Evolutionary conservation across 2,113 vertebrate genomes (phyloP).

Genomic region (Ornithorhynchus anatinus): DNA sequence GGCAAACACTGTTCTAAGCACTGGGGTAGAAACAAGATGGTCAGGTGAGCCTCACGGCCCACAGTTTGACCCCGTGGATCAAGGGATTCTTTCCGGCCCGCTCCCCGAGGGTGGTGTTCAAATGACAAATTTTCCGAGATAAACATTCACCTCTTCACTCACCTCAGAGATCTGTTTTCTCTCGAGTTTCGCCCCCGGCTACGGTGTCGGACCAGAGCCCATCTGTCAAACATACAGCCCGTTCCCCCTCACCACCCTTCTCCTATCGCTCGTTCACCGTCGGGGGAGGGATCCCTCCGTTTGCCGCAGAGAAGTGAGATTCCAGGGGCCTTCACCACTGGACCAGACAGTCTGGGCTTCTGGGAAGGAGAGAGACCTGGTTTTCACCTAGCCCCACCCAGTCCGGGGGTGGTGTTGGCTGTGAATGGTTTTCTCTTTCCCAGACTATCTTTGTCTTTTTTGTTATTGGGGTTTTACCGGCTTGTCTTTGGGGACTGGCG

Average conservation of each 20-base stretch:
- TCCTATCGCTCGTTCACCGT: neutral
- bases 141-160: too few species aligned
- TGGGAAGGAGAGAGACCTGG: neutral
- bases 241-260: neutral
- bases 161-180: slow-evolving; percentile 17
- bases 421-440: slow-evolving; percentile 18
- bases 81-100: too few species aligned
- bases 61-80: too few species aligned
- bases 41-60: too few species aligned
- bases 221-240: neutral
- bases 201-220: neutral
- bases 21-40: too few species aligned
- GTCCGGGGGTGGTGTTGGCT: slow-evolving; percentile 19
- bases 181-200: neutral
- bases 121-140: too few species aligned
- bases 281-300: neutral
- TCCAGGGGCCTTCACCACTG: too few species aligned
- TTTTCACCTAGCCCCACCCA: too few species aligned
- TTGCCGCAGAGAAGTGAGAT: neutral
- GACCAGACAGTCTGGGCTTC: neutral
- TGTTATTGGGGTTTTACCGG: slow-evolving; percentile 50
- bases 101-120: too few species aligned
- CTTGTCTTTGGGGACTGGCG: slow-evolving; percentile 53
- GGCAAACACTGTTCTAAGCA: too few species aligned
- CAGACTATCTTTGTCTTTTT: slow-evolving; percentile 34